Base-by-base conservation (phyloP, 30 jellyfish, hydroid and myxozoan genomes). In the Mastigias papua region DNA sequence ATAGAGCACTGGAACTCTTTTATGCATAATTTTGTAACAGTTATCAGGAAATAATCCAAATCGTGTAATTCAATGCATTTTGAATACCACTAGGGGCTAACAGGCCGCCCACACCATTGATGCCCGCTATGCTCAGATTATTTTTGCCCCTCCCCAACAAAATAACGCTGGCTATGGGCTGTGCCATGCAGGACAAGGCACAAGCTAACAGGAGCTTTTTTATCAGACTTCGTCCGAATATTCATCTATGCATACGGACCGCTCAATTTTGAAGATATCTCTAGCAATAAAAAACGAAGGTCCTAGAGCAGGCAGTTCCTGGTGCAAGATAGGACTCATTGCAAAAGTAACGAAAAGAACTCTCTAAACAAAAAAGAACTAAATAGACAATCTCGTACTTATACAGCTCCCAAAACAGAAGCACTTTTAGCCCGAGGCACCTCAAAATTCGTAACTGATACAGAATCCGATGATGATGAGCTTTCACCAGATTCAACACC, bases 401-500 rank as follows among this genome's bases (percentile, higher is more conserved):
- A 87, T 76, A 87, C 86, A 31, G 90, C 79, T 65, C 81, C 90
- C 5, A 76, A 42, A 4, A 76, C 85, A 23, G 96, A 65, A 48
- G 96, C 75, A 66, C 86, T 78, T 64, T 50, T 64, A 22, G 90
- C 90, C n/a, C 81, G 30, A 25, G 86, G 27, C 29, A 87, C 90
- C 30, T 87, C 96, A 42, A 75, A 87, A 77, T 81, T 90, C 78
- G 91, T 58, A 2, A 90, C 85, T 57, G 96, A 85, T 19, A 81
- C 96, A 17, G 93, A 75, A 30, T 92, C 98, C 1, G 93, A 92
- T 4, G 98, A 92, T 25, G 96, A 86, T 54, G 93, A 78, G 46
- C 98, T 92, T 51, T 86, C 98, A 34, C 96, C 98, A 1, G 98
- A 92, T 61, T 92, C 98, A 37, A 92, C 87, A 27, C 98, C 98